These are phyloP conservation scores for Andrena bicolor DNA, from an alignment of 2,888 invertebrate species.

Conservation along the genomic window DNA sequence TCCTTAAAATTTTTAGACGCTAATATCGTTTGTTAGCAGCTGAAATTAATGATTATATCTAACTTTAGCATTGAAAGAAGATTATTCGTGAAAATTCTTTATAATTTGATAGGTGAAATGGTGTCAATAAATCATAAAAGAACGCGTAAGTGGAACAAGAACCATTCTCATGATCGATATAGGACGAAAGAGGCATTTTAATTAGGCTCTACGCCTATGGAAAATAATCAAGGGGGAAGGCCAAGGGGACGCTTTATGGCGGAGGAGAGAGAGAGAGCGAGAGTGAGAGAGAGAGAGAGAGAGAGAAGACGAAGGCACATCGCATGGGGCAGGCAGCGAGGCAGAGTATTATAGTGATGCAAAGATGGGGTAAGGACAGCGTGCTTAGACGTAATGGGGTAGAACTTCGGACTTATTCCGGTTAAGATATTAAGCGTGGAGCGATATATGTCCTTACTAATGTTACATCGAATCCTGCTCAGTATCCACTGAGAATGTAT, in stretches of 20 bases:
- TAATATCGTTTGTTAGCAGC: not conserved
- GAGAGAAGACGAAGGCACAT: constrained; percentile 69
- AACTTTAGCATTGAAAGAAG: not conserved
- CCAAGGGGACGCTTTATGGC: constrained; percentile 75
- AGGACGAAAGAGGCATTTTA: constrained; percentile 56
- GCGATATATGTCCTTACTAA: constrained; percentile 63
- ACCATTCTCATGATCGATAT: constrained; percentile 20
- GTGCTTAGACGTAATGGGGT: constrained; percentile 79
- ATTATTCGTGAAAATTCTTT: not conserved
- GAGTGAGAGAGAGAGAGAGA: constrained; percentile 32
- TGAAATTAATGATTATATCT: not conserved
- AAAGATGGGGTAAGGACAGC: constrained; percentile 76
- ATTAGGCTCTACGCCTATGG: constrained; percentile 78
- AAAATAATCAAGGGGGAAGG: constrained; percentile 78
- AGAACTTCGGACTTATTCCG: constrained; percentile 79
- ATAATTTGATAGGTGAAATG: not conserved
- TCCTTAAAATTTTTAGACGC: not conserved
- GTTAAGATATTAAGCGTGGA: constrained; percentile 77
- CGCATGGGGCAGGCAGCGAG: constrained; percentile 67
- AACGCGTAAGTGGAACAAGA: not conserved
- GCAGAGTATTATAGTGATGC: constrained; percentile 75
- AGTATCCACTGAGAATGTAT: not conserved
- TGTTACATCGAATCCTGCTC: constrained; percentile 5
- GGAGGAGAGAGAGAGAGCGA: constrained; percentile 26
- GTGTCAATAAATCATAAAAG: not conserved